phyloP scores from a whole-genome alignment of 2,797 vertebrate genomes.

The Clarias laeviceps region DNA sequence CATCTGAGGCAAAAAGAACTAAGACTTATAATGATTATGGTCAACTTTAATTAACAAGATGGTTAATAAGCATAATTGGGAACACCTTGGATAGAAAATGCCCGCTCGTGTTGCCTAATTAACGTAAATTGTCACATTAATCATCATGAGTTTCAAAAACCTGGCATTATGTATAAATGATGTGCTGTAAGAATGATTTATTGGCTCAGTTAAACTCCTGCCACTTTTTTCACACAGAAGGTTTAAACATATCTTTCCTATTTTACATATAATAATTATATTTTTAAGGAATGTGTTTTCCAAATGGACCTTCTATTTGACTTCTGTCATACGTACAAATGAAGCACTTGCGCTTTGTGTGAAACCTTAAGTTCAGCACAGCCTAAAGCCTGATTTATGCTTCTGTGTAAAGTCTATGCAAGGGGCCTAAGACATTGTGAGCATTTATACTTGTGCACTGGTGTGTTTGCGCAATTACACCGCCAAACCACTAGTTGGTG shows the following conservation, averaged over 20 bases:
- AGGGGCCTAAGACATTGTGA: too few species aligned
- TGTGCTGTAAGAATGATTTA: conserved; percentile 51
- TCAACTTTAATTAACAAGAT: conserved; percentile 14
- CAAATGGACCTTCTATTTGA: conserved; percentile 22
- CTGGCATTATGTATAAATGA: conserved; percentile 43
- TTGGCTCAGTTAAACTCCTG: conserved; percentile 32
- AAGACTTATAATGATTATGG: conserved; percentile 5
- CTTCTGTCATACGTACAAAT: neutral
- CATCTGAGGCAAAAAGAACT: neutral
- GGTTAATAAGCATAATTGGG: conserved; percentile 42
- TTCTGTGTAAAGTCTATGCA: too few species aligned
- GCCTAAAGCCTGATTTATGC: too few species aligned
- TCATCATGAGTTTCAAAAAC: conserved; percentile 45
- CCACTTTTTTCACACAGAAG: conserved; percentile 6
- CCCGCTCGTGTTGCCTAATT: conserved; percentile 29
- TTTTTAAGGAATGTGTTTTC: conserved; percentile 22
- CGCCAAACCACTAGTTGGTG: too few species aligned
- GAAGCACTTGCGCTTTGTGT: neutral
- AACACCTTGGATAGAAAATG: conserved; percentile 32
- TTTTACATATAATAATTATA: neutral
- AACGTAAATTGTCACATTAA: conserved; percentile 43
- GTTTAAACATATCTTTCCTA: conserved; percentile 19
- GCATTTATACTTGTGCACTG: too few species aligned
- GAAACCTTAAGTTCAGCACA: neutral
- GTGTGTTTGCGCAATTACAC: too few species aligned